These are phyloP conservation scores for Heliornis fulica DNA, from an alignment of 2,113 vertebrate genomes.

Conservation along the genomic window DNA sequence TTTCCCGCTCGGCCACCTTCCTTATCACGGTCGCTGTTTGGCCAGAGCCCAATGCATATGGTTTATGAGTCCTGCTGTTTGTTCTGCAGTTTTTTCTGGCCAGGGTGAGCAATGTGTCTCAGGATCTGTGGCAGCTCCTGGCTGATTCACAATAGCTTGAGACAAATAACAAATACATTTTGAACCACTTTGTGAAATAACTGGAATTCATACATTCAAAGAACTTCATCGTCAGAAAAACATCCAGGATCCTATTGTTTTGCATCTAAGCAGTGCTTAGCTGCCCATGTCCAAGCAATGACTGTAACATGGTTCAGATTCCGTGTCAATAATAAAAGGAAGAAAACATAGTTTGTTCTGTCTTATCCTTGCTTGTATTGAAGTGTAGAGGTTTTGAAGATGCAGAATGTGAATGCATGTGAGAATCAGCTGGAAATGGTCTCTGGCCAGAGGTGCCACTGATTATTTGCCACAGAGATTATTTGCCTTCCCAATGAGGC, in stretches of 20 bases:
- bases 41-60: conserved; percentile 16
- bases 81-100: conserved; percentile 29
- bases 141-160: neutral
- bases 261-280: neutral
- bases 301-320: neutral
- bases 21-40: conserved; percentile 47
- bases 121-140: neutral
- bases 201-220: neutral
- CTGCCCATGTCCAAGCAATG: neutral
- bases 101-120: neutral
- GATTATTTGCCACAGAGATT: neutral
- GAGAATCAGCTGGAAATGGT: neutral
- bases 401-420: neutral
- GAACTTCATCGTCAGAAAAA: neutral
- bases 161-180: neutral
- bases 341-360: neutral
- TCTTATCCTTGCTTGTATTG: neutral
- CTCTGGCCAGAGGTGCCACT: neutral
- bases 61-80: conserved; percentile 24
- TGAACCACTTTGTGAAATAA: neutral
- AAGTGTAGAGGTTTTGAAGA: neutral
- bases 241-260: neutral
- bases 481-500: neutral
- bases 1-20: conserved; percentile 48
- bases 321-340: neutral